Evolutionary conservation across 2,888 invertebrate species (phyloP).

Genomic region (Rhodophaea formosa): DNA sequence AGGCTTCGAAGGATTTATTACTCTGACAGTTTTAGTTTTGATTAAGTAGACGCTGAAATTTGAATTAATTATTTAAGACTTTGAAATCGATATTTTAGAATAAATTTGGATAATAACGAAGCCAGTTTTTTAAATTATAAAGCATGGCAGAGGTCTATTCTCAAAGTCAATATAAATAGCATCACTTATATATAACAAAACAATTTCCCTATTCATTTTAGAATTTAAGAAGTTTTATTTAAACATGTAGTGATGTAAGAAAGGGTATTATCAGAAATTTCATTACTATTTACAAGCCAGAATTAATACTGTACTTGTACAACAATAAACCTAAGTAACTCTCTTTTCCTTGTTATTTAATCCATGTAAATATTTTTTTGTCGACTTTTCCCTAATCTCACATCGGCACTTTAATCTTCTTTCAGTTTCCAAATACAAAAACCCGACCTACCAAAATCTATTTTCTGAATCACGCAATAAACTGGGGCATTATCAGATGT

Average conservation of each 20-base stretch:
- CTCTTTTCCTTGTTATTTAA: not conserved
- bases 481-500: conserved; percentile 30
- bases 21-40: not conserved
- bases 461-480: conserved; percentile 25
- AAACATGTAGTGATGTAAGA: no score
- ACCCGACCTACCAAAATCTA: conserved; percentile 29
- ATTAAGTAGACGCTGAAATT: not conserved
- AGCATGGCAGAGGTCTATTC: no score
- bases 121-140: no score
- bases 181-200: no score
- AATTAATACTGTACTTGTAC: not conserved
- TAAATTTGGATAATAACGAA: no score
- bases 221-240: no score
- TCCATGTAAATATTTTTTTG: conserved; percentile 13
- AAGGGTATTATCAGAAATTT: no score
- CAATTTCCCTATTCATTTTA: no score
- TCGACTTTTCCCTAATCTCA: conserved; percentile 12
- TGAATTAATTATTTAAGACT: no score
- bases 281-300: no score
- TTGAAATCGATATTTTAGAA: no score
- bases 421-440: conserved; percentile 23
- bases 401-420: conserved; percentile 15
- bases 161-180: no score
- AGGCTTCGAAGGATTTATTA: not conserved
- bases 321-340: not conserved